Base-by-base conservation (phyloP, 2,888 invertebrate species). In the Lycia hirtaria region DNA sequence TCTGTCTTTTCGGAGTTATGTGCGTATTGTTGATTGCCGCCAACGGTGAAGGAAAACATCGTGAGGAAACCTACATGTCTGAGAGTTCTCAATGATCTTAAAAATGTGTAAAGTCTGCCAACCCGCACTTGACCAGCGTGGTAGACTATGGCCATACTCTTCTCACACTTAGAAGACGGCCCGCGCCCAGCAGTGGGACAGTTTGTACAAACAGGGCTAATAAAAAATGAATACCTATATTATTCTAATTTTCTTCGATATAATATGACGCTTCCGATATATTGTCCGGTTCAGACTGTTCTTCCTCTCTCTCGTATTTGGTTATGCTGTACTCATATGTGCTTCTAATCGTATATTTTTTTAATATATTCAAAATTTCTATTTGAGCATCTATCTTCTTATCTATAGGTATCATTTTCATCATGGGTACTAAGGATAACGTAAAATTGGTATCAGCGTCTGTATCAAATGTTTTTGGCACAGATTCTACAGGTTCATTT, bases 341-440 rank as follows among this genome's bases (percentile, higher is more conserved):
- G 12, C 0, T 6, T 6, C 19, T 19, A 38, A 10, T 55, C 6
- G 50, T 51, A 40, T 48, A 52, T 12, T 52, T 55, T 33, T 50
- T 50, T 9, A 60, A 10, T 1, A 60, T 20, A 19, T 26, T 51
- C 22, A 60, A 17, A 19, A 60, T 30, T 4, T 55, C 50, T 38
- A 60, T 60, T 41, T 52, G 47, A 3, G 60, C 60, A 43, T 56
- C 60, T 4, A 60, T 37, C 30, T 60, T 60, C 10, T 56, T 47
- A 4, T 52, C 26, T 0, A 56, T 1, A 6, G 60, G 48, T 12
- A 60, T 17, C 24, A 43, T 30, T 48, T 40, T 60, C n/a, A 60
- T 17, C 37, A 40, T 32, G 20, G 60, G 60, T 0, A 56, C 51
- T 19, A 60, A 3, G 3, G 60, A 60, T 26, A 60, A 26, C 5